phyloP scores from a whole-genome alignment of 1,140 invertebrate genomes.

The Ctenoplectra terminalis region DNA sequence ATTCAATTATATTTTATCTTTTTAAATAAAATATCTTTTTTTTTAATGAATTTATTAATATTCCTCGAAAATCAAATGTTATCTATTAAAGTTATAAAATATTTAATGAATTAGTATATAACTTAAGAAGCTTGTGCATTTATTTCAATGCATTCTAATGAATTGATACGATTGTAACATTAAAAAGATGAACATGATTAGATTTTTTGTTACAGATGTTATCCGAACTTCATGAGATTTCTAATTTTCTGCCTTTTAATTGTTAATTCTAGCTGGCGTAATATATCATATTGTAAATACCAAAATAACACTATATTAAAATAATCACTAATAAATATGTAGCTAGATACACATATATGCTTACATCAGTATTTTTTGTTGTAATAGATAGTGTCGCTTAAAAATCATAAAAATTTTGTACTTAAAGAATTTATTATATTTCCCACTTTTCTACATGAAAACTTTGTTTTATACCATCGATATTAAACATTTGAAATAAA shows the following conservation, averaged over 20 bases:
- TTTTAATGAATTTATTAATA: constrained; percentile 8
- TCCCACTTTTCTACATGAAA: constrained; percentile 19
- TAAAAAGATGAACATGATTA: not conserved
- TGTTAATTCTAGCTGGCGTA: not conserved
- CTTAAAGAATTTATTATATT: not conserved
- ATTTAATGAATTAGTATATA: not conserved
- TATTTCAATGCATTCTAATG: not conserved
- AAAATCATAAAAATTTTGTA: constrained; percentile 39
- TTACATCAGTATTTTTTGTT: constrained; percentile 9
- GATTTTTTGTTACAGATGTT: not conserved
- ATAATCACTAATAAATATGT: constrained; percentile 10
- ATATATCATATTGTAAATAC: constrained; percentile 46
- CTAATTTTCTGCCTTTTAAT: not conserved
- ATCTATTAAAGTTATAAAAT: not conserved
- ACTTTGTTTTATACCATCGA: constrained; percentile 26
- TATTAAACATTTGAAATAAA: constrained; percentile 19
- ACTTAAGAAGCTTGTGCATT: not conserved
- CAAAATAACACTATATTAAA: no score
- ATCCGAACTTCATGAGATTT: not conserved
- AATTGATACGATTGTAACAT: not conserved
- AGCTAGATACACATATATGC: constrained; percentile 1
- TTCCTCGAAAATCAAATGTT: not conserved
- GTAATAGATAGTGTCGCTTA: not conserved
- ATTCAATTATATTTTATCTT: not conserved
- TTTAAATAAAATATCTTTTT: not conserved